A percentile compares a stretch with the other conserved stretches of the same genome.
Evolutionary conservation across 1,140 invertebrate species (phyloP).

Genomic region (Hormaphis cornu): DNA sequence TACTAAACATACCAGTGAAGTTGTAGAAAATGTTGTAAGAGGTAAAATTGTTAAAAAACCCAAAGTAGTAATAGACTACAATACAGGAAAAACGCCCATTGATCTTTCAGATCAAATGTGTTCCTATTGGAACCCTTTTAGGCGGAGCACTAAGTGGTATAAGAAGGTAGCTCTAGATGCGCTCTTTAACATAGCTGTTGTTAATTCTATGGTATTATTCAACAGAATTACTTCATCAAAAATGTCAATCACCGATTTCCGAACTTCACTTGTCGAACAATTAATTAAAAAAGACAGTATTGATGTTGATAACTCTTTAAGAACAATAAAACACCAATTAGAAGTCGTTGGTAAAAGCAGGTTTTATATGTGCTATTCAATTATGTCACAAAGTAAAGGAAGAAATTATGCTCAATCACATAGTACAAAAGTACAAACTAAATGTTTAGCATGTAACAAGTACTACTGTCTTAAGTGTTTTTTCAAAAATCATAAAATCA

Average conservation of each 20-base stretch:
- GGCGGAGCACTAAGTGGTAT: neutral
- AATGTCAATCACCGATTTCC: neutral
- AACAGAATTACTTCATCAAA: neutral
- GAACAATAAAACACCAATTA: neutral
- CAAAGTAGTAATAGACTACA: conserved; percentile 14
- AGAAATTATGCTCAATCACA: neutral
- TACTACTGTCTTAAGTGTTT: neutral
- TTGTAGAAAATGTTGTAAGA: neutral
- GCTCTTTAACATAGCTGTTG: neutral
- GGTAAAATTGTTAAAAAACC: conserved; percentile 34
- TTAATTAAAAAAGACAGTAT: neutral
- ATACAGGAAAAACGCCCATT: conserved; percentile 9
- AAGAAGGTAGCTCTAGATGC: neutral
- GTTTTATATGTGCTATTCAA: neutral
- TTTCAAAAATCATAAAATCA: neutral
- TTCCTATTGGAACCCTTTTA: neutral
- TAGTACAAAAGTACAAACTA: neutral
- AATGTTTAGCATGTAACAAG: neutral
- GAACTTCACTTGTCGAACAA: neutral
- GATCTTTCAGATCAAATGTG: conserved; percentile 20
- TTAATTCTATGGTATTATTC: neutral
- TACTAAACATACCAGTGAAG: conserved; percentile 36
- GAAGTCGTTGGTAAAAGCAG: neutral
- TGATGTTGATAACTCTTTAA: neutral
- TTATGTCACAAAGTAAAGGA: neutral